These are phyloP conservation scores for Leucopsar rothschildi DNA, from an alignment of 2,113 vertebrate genomes.

Conservation along the genomic window DNA sequence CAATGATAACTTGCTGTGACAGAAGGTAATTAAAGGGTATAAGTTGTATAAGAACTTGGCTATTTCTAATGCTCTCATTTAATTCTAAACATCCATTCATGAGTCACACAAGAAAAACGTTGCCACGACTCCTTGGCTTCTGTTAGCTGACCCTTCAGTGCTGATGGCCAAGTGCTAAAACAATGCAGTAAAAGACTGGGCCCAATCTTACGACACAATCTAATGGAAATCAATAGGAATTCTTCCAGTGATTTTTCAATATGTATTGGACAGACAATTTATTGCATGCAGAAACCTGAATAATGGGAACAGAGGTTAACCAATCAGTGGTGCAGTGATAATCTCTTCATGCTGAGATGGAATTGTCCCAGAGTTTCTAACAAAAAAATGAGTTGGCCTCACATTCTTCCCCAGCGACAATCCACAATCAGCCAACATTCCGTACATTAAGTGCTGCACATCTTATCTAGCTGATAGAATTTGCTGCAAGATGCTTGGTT, in stretches of 20 bases:
- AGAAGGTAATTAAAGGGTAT: slow-evolving; percentile 1
- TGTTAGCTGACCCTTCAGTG: not conserved
- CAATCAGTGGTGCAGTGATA: not conserved
- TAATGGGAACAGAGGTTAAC: not conserved
- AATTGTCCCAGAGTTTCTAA: not conserved
- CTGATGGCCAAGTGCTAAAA: not conserved
- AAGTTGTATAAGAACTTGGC: not conserved
- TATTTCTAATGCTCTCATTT: not conserved
- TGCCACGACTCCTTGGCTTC: not conserved
- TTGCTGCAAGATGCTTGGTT: not conserved
- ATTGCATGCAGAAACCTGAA: not conserved
- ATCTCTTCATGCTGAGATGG: not conserved
- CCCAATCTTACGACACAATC: not conserved
- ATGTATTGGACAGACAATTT: not conserved
- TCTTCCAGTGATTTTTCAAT: not conserved
- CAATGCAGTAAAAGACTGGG: not conserved
- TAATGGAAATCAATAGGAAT: not conserved
- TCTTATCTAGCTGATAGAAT: slow-evolving; percentile 50
- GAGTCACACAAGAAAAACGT: not conserved
- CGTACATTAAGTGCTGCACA: not conserved
- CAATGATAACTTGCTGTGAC: not conserved
- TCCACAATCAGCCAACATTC: not conserved
- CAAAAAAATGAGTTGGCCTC: slow-evolving; percentile 3
- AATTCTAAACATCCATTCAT: not conserved
- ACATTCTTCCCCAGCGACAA: not conserved